A percentile compares a stretch with the other conserved stretches of the same genome.
Conservation (phyloP, 2,113 vertebrate genomes). For the pig (Sus scrofa) region DNA sequence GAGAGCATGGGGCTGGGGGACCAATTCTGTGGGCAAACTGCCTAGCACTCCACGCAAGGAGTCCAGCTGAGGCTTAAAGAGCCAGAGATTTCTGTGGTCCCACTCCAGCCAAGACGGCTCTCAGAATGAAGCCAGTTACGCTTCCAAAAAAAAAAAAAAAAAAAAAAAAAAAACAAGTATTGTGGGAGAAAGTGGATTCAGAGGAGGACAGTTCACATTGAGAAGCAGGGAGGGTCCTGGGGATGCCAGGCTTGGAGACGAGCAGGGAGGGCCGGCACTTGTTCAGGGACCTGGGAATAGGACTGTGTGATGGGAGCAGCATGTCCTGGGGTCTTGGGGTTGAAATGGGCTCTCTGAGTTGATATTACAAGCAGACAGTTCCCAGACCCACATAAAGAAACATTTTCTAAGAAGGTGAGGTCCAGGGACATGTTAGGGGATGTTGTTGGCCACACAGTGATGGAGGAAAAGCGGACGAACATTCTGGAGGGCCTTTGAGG, state of each 20-base stretch:
- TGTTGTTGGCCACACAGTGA: not conserved
- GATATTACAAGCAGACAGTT: not conserved
- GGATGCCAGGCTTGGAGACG: not conserved
- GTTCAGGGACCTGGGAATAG: too few relatives aligned
- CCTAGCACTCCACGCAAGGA: accelerated
- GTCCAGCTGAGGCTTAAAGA: not conserved
- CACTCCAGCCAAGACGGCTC: not conserved
- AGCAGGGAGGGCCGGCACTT: not conserved
- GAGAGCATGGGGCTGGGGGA: not conserved
- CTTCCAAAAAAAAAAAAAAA: not conserved
- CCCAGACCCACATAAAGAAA: not conserved
- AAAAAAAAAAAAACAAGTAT: not conserved
- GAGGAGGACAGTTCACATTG: not conserved
- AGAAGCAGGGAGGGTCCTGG: not conserved
- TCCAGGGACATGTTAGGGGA: not conserved
- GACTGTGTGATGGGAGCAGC: too few relatives aligned
- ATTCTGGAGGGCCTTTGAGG: not conserved
- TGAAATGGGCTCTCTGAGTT: not conserved
- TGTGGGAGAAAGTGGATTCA: not conserved
- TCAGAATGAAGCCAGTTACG: not conserved
- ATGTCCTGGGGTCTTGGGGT: accelerated
- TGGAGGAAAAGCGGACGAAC: not conserved
- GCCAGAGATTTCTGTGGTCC: not conserved
- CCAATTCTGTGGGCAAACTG: not conserved
- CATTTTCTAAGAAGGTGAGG: not conserved